These are phyloP conservation scores for Macrotis lagotis DNA, from an alignment of 2,113 vertebrate genomes.

Conservation along the genomic window DNA sequence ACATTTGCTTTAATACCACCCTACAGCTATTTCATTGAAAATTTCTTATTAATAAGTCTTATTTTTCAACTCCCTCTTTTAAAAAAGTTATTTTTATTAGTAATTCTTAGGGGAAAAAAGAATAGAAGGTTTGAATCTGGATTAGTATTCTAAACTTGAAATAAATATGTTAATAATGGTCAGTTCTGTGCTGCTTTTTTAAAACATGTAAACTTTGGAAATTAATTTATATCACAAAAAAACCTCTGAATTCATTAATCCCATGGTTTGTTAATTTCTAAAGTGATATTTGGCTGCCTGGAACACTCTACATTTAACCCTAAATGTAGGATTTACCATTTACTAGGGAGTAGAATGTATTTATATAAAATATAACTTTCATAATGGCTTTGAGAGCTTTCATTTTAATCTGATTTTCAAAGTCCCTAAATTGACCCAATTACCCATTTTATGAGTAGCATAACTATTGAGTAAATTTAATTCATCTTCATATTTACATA, in stretches of 20 bases:
- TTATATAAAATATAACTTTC: slow-evolving; percentile 32
- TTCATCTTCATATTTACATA: slow-evolving; percentile 53
- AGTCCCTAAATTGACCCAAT: slow-evolving; percentile 34
- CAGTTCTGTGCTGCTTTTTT: slow-evolving; percentile 18
- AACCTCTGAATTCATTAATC: background rate
- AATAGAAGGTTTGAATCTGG: slow-evolving; percentile 40
- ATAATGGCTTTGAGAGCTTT: slow-evolving; percentile 32
- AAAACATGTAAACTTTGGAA: slow-evolving; percentile 33
- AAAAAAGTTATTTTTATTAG: slow-evolving; percentile 18
- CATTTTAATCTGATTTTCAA: slow-evolving; percentile 42
- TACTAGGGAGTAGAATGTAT: slow-evolving; percentile 8
- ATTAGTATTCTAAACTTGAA: slow-evolving; percentile 40
- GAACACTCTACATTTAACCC: background rate
- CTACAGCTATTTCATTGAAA: slow-evolving; percentile 46
- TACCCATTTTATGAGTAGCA: slow-evolving; percentile 51
- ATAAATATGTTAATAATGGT: slow-evolving; percentile 39
- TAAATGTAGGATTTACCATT: slow-evolving; percentile 9
- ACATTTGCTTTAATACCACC: slow-evolving; percentile 18
- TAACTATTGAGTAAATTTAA: slow-evolving; percentile 42
- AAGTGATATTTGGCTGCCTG: slow-evolving; percentile 28
- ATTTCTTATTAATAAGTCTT: background rate
- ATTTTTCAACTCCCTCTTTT: background rate
- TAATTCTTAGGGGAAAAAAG: slow-evolving; percentile 45
- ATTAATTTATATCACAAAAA: background rate
- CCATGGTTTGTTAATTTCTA: slow-evolving; percentile 32